Conservation (phyloP, 2,888 invertebrate species). For the Xanthostigma xanthostigma region DNA sequence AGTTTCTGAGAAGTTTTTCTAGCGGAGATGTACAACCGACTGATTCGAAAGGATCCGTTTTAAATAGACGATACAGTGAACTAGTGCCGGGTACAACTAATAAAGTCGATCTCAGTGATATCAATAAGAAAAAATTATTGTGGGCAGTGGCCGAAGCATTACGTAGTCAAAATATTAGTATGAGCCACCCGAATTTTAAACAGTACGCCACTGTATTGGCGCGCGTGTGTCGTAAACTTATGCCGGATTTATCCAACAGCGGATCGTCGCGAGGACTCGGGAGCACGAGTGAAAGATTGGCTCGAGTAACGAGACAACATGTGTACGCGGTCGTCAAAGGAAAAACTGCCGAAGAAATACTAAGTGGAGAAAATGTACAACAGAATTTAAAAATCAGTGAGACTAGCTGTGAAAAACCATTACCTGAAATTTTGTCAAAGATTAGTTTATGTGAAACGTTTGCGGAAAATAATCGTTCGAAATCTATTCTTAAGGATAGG, state of each 20-base stretch:
- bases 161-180: constrained; percentile 51
- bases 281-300: constrained; percentile 60
- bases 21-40: constrained; percentile 13
- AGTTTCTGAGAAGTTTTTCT: constrained; percentile 42
- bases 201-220: constrained; percentile 53
- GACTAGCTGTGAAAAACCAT: too few species aligned
- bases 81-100: neutral
- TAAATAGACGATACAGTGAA: constrained; percentile 1
- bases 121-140: constrained; percentile 46
- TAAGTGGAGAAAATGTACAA: too few species aligned
- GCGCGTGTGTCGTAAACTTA: constrained; percentile 46
- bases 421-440: too few species aligned
- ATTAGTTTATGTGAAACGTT: too few species aligned
- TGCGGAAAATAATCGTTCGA: too few species aligned
- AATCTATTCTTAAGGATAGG: too few species aligned
- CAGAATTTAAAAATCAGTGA: too few species aligned
- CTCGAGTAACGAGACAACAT: constrained; percentile 50
- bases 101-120: constrained; percentile 5
- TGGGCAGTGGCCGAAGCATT: constrained; percentile 72
- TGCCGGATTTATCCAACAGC: constrained; percentile 34
- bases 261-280: constrained; percentile 31
- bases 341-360: constrained; percentile 45
- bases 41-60: neutral
- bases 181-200: constrained; percentile 54
- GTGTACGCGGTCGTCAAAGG: constrained; percentile 49